Evolutionary conservation across 2,797 vertebrate genomes (phyloP), one percentile per base, ranked within the genome.

Genomic region (Phoeniculus purpureus): DNA sequence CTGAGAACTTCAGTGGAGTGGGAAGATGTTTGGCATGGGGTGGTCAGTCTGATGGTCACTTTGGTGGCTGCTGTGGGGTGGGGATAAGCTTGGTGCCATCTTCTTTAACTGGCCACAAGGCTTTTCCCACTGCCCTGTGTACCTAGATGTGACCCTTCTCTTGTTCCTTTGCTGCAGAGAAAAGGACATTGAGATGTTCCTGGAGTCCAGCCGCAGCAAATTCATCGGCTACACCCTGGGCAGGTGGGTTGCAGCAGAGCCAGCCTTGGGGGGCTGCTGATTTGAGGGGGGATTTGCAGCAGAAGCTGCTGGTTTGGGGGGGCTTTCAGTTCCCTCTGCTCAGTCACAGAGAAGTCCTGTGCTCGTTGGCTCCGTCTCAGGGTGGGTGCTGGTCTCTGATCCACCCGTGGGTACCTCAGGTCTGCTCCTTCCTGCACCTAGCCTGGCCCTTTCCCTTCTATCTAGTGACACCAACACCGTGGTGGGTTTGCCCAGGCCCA

Each of bases 131-230:
- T 48, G 18, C 67, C 31, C 43, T 13, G 37, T 4, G 11, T n/a
- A 3, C 3, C 22, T n/a, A 23, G 62, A 3, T 68, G 60, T 20
- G 54, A 75, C 56, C 62, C 29, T 72, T 68, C 75, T 11, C 23
- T 61, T 84, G 5, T 66, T n/a, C 29, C 27, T 87, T 77, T 89
- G 51, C 81, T 82, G 92, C 96, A 99, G 99, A 87, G 99, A 99
- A 96, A 99, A 99, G 77, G 99, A 99, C 96, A 99, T 99, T 10
- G 99, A 99, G 97, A 99, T 98, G 95, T 99, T 99, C 96, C 97
- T 99, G 54, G 99, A 99, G 87, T 99, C 99, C 67, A 99, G 99
- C 96, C 98, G 99, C 96, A 99, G 99, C 98, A 99, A 99, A 97
- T 99, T 99, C 95, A 99, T 99, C 1, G 99, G 99, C 67, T 99